Evolutionary conservation across 2,888 invertebrate genomes (phyloP).

Genomic region (Ophion ventricosus): DNA sequence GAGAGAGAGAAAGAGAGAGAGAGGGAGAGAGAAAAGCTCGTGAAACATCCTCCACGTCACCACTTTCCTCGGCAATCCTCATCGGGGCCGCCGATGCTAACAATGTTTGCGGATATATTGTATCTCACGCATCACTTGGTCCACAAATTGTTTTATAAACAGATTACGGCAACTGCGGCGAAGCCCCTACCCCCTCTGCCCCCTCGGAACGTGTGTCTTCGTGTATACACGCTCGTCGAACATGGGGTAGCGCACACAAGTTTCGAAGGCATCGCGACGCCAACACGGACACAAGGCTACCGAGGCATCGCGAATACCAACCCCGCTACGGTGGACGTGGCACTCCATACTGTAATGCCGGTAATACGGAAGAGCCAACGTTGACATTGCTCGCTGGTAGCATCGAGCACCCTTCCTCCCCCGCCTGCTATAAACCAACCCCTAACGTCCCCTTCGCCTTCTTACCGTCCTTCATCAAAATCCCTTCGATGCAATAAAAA

Average conservation of each 20-base stretch:
- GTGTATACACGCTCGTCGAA: conserved; percentile 48
- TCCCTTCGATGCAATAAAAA: conserved; percentile 70
- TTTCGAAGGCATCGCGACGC: conserved; percentile 23
- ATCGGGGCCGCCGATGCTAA: conserved; percentile 83
- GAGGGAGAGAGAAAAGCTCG: conserved; percentile 34
- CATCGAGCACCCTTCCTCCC: conserved; percentile 61
- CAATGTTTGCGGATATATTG: conserved; percentile 84
- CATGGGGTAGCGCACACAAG: conserved; percentile 34
- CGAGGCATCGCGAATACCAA: conserved; percentile 44
- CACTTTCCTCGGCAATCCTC: conserved; percentile 81
- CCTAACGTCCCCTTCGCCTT: conserved; percentile 13
- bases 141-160: conserved; percentile 92
- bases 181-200: conserved; percentile 84
- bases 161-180: conserved; percentile 88
- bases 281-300: conserved; percentile 48
- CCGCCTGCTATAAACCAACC: neutral
- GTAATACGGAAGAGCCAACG: conserved; percentile 60
- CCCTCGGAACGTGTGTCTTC: conserved; percentile 70
- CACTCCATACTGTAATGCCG: conserved; percentile 62
- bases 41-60: conserved; percentile 64
- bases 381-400: conserved; percentile 46
- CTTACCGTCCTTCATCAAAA: conserved; percentile 64
- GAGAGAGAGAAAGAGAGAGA: conserved; percentile 1
- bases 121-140: conserved; percentile 88
- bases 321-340: conserved; percentile 27